A percentile compares a stretch with the other conserved stretches of the same genome.
phyloP scores from a whole-genome alignment of 2,888 invertebrate genomes.

The Nymphalis polychloros region DNA sequence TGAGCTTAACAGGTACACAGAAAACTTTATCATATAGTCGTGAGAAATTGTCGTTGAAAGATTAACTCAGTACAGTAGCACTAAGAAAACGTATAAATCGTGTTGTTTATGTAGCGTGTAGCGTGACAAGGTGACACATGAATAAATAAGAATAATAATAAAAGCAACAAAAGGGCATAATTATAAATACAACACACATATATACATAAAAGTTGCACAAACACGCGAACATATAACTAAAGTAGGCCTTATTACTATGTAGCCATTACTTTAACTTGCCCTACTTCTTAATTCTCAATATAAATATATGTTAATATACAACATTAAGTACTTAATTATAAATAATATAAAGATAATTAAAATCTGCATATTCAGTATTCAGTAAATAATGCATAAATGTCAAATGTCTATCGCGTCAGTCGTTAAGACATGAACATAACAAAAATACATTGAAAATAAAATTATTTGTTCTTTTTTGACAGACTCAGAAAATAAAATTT shows the following conservation, averaged over 20 bases:
- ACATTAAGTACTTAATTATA: too few relatives aligned
- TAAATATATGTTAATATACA: too few relatives aligned
- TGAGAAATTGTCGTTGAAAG: conserved; percentile 9
- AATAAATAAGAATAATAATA: conserved; percentile 32
- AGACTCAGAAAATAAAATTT: too few relatives aligned
- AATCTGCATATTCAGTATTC: neutral
- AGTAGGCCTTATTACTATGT: conserved; percentile 6
- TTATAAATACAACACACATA: conserved; percentile 26
- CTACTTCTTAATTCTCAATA: neutral
- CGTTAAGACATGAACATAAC: neutral
- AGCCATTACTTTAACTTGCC: neutral
- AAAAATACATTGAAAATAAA: too few relatives aligned
- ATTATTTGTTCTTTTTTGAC: too few relatives aligned
- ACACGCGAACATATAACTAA: conserved; percentile 29
- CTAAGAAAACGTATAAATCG: conserved; percentile 12
- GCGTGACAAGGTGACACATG: conserved; percentile 34
- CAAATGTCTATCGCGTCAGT: neutral
- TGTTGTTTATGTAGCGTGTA: conserved; percentile 24
- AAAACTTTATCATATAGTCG: neutral
- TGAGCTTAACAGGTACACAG: too few relatives aligned
- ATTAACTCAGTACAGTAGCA: neutral
- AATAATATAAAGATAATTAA: conserved; percentile 1
- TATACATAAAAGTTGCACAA: too few relatives aligned
- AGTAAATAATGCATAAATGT: conserved; percentile 12
- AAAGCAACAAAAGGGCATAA: conserved; percentile 19